Evolutionary conservation across 2,888 invertebrate genomes (phyloP).

Genomic region (Agrotis ipsilon): DNA sequence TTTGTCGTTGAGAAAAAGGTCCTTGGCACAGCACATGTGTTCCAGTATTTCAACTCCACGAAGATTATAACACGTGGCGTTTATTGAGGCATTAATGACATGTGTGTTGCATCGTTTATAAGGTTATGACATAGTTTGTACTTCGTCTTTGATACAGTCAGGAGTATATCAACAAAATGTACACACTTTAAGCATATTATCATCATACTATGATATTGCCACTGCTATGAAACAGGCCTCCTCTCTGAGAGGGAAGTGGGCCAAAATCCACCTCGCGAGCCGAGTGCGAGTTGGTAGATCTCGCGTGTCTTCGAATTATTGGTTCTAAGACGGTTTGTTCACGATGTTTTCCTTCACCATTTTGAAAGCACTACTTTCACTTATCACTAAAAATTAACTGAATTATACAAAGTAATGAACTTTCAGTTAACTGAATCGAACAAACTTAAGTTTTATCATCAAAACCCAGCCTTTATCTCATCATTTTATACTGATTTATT

Average conservation of each 20-base stretch:
- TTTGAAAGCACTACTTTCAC: too few species aligned
- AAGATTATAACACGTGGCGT: conserved; percentile 36
- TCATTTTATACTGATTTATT: neutral
- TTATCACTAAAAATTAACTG: too few species aligned
- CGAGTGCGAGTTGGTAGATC: too few species aligned
- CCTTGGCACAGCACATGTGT: conserved; percentile 59
- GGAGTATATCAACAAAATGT: neutral
- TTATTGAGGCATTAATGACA: conserved; percentile 42
- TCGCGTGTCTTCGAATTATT: too few species aligned
- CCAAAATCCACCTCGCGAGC: too few species aligned
- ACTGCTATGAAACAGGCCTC: too few species aligned
- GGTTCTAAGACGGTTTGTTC: too few species aligned
- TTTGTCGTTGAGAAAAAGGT: conserved; percentile 73
- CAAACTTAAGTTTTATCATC: neutral
- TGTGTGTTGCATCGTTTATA: conserved; percentile 8
- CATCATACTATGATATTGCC: too few species aligned
- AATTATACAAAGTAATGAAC: neutral
- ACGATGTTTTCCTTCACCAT: too few species aligned
- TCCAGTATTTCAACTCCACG: conserved; percentile 45
- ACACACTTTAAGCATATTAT: neutral
- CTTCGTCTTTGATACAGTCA: conserved; percentile 7
- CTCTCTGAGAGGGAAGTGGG: too few species aligned
- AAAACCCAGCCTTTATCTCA: too few species aligned
- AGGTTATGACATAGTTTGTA: neutral
- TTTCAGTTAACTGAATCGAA: neutral